phyloP scores from a whole-genome alignment of 2,797 vertebrate species.

The Triplophysa bombifrons region DNA sequence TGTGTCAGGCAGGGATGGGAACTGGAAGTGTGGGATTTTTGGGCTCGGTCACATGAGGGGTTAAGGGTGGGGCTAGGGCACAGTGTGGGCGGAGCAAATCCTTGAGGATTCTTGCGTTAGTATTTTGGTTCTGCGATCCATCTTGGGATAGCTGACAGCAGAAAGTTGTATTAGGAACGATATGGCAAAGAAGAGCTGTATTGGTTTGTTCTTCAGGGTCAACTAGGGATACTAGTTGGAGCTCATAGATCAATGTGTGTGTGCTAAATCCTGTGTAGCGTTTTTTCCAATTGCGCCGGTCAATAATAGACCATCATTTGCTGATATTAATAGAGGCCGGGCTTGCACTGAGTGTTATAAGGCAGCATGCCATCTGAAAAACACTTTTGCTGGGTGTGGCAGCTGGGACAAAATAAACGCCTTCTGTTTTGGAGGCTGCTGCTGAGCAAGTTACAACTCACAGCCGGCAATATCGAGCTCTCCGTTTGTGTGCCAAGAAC shows the following conservation, averaged over 20 bases:
- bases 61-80: conserved; percentile 51
- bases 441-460: conserved; percentile 79
- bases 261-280: conserved; percentile 4
- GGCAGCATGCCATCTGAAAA: conserved; percentile 65
- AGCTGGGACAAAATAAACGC: conserved; percentile 76
- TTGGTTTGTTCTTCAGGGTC: not conserved
- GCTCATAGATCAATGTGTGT: conserved; percentile 11
- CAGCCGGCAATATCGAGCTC: conserved; percentile 70
- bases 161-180: conserved; percentile 35
- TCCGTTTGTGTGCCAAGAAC: conserved; percentile 68
- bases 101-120: conserved; percentile 62
- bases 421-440: conserved; percentile 73
- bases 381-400: conserved; percentile 81
- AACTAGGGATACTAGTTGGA: not conserved
- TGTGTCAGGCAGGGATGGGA: conserved; percentile 70
- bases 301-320: conserved; percentile 35
- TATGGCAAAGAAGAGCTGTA: not conserved
- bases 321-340: conserved; percentile 37
- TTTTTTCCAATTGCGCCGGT: conserved; percentile 26
- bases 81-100: conserved; percentile 66
- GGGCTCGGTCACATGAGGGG: conserved; percentile 64
- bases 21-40: conserved; percentile 70
- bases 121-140: conserved; percentile 18
- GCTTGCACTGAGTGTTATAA: conserved; percentile 18
- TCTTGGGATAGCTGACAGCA: conserved; percentile 1